Evolutionary conservation across 2,888 invertebrate species (phyloP).

Genomic region (Leptothorax acervorum): DNA sequence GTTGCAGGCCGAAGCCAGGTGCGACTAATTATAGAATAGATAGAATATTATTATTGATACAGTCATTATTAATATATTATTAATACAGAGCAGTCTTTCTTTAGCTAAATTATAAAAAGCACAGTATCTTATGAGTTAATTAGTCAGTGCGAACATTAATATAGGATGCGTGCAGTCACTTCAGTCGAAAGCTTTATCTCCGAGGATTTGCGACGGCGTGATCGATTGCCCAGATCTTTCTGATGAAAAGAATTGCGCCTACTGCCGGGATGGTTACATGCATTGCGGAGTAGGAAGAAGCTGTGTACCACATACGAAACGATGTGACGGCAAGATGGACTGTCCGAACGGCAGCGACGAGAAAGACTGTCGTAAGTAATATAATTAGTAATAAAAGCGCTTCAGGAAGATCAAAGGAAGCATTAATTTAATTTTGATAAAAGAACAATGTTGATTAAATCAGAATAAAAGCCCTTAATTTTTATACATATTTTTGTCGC

Average conservation of each 20-base stretch:
- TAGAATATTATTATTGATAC: not conserved
- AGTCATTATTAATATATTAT: too few species aligned
- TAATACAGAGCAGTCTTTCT: not conserved
- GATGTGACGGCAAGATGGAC: conserved; percentile 94
- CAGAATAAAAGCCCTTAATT: not conserved
- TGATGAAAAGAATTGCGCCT: conserved; percentile 93
- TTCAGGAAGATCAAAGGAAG: not conserved
- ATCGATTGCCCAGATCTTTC: conserved; percentile 94
- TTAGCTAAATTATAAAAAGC: not conserved
- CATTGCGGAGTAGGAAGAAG: conserved; percentile 93
- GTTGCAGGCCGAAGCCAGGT: conserved; percentile 93
- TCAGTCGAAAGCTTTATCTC: conserved; percentile 91
- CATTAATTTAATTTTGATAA: not conserved
- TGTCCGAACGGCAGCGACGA: conserved; percentile 96
- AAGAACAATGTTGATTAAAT: not conserved
- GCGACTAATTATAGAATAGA: not conserved
- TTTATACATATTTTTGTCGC: not conserved
- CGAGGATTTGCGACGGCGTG: conserved; percentile 94
- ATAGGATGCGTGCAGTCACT: conserved; percentile 92
- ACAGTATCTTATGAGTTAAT: not conserved
- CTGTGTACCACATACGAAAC: conserved; percentile 90
- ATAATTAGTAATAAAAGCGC: conserved; percentile 72
- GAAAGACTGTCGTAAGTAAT: conserved; percentile 92
- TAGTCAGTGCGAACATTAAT: conserved; percentile 35
- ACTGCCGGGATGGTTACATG: conserved; percentile 90